phyloP scores from a whole-genome alignment of 2,113 vertebrate genomes.

The Ptilorrhoa leucosticta region DNA sequence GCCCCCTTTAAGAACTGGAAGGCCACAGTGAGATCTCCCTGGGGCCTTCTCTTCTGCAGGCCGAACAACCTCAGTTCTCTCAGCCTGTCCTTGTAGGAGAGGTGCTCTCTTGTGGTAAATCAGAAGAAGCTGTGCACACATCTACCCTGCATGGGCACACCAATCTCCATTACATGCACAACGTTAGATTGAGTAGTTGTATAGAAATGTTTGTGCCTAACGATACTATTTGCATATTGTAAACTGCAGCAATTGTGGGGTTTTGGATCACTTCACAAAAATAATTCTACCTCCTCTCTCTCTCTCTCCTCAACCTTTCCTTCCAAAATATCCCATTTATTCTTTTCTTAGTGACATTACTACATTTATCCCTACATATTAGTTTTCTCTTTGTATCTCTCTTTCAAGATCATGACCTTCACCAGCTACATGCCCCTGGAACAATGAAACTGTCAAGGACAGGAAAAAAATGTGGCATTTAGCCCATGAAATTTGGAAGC shows the following conservation, averaged over 20 bases:
- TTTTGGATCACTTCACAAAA: background rate
- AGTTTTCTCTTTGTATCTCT: background rate
- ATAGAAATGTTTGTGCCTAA: background rate
- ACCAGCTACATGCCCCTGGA: background rate
- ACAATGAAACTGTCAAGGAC: background rate
- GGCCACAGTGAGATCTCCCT: background rate
- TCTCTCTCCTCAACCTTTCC: background rate
- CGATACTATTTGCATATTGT: background rate
- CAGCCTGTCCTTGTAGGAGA: background rate
- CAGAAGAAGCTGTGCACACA: background rate
- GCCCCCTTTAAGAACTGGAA: background rate
- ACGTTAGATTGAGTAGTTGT: background rate
- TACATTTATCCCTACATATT: background rate
- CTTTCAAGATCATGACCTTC: background rate
- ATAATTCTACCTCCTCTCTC: background rate
- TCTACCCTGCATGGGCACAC: background rate
- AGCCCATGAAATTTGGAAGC: background rate
- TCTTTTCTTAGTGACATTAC: background rate
- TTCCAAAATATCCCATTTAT: background rate
- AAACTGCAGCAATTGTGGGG: rapidly evolving
- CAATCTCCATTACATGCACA: background rate
- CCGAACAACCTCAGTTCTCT: background rate
- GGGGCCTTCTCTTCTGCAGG: background rate
- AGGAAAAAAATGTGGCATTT: background rate
- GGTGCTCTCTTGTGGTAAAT: background rate